Evolutionary conservation across 1,140 invertebrate species (phyloP).

Genomic region (Cotesia glomerata): DNA sequence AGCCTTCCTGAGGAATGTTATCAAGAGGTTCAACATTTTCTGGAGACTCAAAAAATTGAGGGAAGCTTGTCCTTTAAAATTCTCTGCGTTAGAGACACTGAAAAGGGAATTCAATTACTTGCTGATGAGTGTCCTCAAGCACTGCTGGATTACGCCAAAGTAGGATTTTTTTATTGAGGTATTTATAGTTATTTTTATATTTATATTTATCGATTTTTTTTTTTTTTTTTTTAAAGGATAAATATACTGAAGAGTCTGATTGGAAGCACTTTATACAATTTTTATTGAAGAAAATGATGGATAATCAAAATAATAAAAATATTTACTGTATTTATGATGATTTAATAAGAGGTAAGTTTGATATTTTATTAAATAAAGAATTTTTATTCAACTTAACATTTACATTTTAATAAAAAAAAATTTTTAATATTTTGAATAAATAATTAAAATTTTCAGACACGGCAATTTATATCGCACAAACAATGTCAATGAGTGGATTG

Average conservation of each 20-base stretch:
- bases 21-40: constrained; percentile 56
- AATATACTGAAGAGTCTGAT: constrained; percentile 62
- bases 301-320: constrained; percentile 51
- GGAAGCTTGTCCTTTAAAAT: constrained; percentile 56
- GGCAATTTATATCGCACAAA: constrained; percentile 60
- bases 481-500: constrained; percentile 62
- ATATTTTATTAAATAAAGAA: constrained; percentile 2
- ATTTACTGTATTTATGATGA: constrained; percentile 61
- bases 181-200: neutral
- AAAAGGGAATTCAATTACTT: constrained; percentile 52
- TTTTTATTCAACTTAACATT: neutral
- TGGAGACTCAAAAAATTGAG: constrained; percentile 55
- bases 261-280: constrained; percentile 64
- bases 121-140: constrained; percentile 66
- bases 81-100: constrained; percentile 48
- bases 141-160: constrained; percentile 67
- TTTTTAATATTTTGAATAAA: neutral
- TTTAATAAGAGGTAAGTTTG: constrained; percentile 60
- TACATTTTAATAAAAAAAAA: too few relatives aligned
- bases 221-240: constrained; percentile 54
- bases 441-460: constrained; percentile 55
- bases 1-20: constrained; percentile 56
- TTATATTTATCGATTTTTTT: constrained; percentile 18
- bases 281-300: constrained; percentile 58
- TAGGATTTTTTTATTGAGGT: constrained; percentile 41